A percentile compares a stretch with the other conserved stretches of the same genome.
Conservation (phyloP, 2,888 invertebrate genomes). For the Melinaea menophilus region DNA sequence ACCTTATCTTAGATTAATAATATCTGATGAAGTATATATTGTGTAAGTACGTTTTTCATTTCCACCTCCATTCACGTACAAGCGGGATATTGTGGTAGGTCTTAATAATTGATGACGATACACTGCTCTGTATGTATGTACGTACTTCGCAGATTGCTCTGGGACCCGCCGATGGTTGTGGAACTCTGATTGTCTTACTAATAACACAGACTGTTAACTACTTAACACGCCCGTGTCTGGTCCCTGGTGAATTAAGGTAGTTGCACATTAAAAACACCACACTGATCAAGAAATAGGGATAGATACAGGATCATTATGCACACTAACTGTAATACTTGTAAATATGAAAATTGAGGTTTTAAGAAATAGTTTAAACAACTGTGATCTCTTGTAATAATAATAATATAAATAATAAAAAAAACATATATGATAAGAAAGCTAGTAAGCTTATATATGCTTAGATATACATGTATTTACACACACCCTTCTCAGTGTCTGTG, state of each 20-base stretch:
- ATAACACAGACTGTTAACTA: conserved; percentile 11
- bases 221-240: neutral
- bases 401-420: no score
- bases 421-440: no score
- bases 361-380: no score
- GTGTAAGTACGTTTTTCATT: no score
- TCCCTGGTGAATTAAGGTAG: neutral
- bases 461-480: neutral
- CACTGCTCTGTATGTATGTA: conserved; percentile 18
- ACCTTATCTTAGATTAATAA: no score
- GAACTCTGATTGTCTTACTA: conserved; percentile 7
- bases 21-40: no score
- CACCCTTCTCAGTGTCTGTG: neutral
- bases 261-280: neutral
- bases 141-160: conserved; percentile 23
- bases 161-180: conserved; percentile 17
- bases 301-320: neutral
- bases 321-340: no score
- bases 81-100: conserved; percentile 3
- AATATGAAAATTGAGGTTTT: no score
- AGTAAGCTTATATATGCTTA: no score
- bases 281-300: neutral
- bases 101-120: conserved; percentile 21
- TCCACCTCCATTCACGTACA: neutral
- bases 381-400: no score